These are phyloP conservation scores for Petroica traversi DNA, from an alignment of 2,113 vertebrate species.

Conservation along the genomic window DNA sequence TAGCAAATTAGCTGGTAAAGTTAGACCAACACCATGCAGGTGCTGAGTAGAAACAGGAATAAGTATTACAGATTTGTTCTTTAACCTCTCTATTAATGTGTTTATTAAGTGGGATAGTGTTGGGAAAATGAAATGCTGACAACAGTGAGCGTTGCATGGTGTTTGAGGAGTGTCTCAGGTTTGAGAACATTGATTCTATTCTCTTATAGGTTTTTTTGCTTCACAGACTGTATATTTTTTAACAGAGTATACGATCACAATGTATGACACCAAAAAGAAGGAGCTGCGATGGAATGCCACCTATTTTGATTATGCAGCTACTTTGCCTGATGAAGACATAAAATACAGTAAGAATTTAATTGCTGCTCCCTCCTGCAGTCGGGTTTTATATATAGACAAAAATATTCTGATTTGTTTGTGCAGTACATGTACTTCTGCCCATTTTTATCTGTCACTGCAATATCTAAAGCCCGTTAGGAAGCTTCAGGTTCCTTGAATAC, in stretches of 20 bases:
- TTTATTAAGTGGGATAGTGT: not conserved
- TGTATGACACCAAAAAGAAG: conserved; percentile 97
- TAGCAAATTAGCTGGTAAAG: not conserved
- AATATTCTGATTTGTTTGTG: not conserved
- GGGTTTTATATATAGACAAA: not conserved
- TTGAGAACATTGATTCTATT: not conserved
- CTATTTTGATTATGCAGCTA: conserved; percentile 95
- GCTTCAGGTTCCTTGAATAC: not conserved
- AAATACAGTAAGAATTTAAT: conserved; percentile 86
- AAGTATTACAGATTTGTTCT: not conserved
- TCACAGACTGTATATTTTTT: conserved; percentile 55
- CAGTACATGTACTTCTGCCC: not conserved
- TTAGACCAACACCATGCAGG: not conserved
- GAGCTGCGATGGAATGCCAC: conserved; percentile 98
- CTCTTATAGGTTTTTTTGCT: conserved; percentile 33
- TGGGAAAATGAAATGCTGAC: not conserved
- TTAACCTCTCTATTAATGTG: not conserved
- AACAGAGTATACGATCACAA: conserved; percentile 97
- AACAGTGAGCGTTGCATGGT: not conserved
- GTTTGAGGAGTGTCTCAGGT: not conserved
- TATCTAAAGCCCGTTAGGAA: not conserved
- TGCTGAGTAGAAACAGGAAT: not conserved
- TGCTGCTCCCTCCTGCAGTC: not conserved
- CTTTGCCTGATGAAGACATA: conserved; percentile 87
- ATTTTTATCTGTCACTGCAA: not conserved